A percentile compares a stretch with the other conserved stretches of the same genome.
These are phyloP conservation scores for Malacoctenus gilli DNA, from an alignment of 2,797 vertebrate species.

Conservation along the genomic window DNA sequence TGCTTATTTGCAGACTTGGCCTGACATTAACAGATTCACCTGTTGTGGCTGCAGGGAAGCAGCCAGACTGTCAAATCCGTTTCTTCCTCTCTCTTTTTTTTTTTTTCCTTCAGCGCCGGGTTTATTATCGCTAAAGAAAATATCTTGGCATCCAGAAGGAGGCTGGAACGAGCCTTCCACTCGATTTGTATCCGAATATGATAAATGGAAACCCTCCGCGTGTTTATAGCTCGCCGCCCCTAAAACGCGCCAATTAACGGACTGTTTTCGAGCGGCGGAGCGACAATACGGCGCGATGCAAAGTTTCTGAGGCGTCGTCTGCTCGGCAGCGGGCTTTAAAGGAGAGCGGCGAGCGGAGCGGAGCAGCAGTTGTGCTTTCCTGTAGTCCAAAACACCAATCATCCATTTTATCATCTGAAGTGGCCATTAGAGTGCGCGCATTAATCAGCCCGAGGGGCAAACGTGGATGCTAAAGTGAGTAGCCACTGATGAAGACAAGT, in stretches of 20 bases:
- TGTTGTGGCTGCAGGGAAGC: constrained; percentile 43
- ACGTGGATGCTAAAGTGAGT: constrained; percentile 68
- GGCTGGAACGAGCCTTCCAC: neutral
- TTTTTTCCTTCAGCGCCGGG: neutral
- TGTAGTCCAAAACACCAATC: constrained; percentile 67
- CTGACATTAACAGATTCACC: constrained; percentile 38
- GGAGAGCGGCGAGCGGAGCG: constrained; percentile 28
- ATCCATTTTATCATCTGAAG: constrained; percentile 75
- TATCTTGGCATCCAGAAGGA: constrained; percentile 11
- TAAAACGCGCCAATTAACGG: constrained; percentile 23
- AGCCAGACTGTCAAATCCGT: constrained; percentile 12
- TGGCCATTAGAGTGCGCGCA: constrained; percentile 70
- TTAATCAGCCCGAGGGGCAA: constrained; percentile 73
- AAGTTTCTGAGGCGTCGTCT: constrained; percentile 8
- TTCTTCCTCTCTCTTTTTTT: neutral
- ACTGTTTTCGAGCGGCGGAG: constrained; percentile 15
- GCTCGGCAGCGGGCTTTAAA: constrained; percentile 19
- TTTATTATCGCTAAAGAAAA: constrained; percentile 26
- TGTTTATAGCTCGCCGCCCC: constrained; percentile 3
- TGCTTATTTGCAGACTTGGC: constrained; percentile 64
- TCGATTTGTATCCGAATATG: constrained; percentile 13
- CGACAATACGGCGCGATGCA: constrained; percentile 2
- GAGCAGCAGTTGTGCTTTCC: constrained; percentile 34
- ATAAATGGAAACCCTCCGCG: neutral
- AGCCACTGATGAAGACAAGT: constrained; percentile 77